phyloP scores from a whole-genome alignment of 1,140 invertebrate genomes.

The Neodiprion pinetum region DNA sequence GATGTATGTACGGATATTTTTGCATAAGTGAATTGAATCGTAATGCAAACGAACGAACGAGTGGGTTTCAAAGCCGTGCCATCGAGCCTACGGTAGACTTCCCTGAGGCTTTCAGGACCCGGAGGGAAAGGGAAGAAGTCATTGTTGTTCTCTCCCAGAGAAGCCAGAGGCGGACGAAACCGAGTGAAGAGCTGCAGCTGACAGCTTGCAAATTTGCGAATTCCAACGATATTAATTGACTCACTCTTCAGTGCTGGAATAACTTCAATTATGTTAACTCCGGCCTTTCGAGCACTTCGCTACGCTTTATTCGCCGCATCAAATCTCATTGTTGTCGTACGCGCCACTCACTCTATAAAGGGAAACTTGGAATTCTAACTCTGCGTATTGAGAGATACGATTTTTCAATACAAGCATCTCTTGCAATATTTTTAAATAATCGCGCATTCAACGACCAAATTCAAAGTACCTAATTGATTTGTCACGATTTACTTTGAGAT shows the following conservation, averaged over 20 bases:
- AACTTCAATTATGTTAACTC: background rate
- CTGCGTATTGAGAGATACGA: no score
- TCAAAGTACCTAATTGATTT: no score
- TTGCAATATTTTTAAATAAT: no score
- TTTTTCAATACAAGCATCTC: no score
- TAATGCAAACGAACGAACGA: background rate
- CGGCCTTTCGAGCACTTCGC: background rate
- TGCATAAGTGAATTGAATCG: background rate
- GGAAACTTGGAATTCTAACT: no score
- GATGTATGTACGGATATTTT: background rate
- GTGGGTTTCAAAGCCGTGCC: background rate
- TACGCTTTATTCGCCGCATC: background rate
- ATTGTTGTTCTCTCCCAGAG: background rate
- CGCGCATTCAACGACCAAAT: no score
- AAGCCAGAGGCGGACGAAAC: background rate
- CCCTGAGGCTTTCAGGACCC: background rate
- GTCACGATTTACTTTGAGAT: no score
- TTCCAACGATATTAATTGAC: slow-evolving; percentile 3
- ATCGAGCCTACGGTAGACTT: background rate
- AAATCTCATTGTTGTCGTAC: no score
- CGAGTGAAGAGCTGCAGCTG: background rate
- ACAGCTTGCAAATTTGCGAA: background rate
- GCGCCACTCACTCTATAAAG: no score
- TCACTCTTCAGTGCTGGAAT: background rate
- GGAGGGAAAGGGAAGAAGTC: background rate